Evolutionary conservation across 1,140 invertebrate species (phyloP).

Genomic region (Notospermus geniculatus): DNA sequence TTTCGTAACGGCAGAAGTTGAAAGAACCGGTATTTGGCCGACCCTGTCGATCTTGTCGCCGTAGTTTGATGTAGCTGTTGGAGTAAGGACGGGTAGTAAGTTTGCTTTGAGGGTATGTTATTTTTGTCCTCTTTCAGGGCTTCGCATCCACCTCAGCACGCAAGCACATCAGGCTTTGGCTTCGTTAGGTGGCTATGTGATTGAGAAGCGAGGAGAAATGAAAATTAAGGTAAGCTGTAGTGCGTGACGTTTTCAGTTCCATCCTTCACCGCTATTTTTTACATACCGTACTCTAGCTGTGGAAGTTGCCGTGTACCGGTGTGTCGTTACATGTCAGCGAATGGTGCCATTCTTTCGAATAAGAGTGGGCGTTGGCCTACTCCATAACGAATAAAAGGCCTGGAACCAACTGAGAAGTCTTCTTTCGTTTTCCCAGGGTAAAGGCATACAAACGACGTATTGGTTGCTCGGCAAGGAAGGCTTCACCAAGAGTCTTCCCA

Average conservation of each 20-base stretch:
- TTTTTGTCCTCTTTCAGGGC: conserved; percentile 33
- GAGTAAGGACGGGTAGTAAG: too few relatives aligned
- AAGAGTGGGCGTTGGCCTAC: neutral
- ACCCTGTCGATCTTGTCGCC: neutral
- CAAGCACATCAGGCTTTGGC: conserved; percentile 70
- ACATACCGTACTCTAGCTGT: neutral
- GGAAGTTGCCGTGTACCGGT: neutral
- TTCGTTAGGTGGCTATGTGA: conserved; percentile 73
- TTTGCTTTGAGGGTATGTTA: neutral
- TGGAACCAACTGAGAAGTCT: neutral
- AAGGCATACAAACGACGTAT: conserved; percentile 77
- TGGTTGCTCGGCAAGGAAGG: conserved; percentile 83
- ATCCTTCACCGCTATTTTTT: neutral
- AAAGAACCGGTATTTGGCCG: neutral
- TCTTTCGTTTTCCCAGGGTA: neutral
- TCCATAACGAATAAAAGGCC: neutral
- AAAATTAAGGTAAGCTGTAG: conserved; percentile 67
- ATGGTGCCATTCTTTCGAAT: neutral
- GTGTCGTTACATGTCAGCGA: neutral
- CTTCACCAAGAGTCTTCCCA: conserved; percentile 78
- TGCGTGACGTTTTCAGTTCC: neutral
- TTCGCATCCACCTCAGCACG: conserved; percentile 51
- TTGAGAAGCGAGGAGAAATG: conserved; percentile 76
- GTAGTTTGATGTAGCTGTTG: neutral
- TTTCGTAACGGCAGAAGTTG: neutral